These are phyloP conservation scores for Dromas ardeola DNA, from an alignment of 2,113 vertebrate genomes.

Conservation along the genomic window DNA sequence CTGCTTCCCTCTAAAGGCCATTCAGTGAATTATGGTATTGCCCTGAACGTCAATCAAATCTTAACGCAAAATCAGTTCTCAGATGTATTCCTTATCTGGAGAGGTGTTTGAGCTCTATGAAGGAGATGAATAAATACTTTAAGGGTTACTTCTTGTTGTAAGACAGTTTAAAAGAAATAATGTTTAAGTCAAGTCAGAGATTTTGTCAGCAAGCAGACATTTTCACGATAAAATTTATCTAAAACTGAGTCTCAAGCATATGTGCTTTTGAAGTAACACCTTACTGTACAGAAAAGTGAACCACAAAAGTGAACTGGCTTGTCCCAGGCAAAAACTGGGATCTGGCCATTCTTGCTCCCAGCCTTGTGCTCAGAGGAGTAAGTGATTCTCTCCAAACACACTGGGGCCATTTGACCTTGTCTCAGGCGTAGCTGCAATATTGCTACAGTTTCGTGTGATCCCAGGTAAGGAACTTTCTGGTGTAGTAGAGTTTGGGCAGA, in stretches of 20 bases:
- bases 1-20: constrained; percentile 69
- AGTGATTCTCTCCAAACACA: background rate
- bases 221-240: background rate
- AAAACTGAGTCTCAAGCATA: background rate
- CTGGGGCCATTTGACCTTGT: background rate
- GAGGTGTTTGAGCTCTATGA: background rate
- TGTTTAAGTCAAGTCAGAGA: background rate
- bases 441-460: background rate
- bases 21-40: background rate
- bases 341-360: background rate
- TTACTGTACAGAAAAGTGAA: background rate
- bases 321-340: background rate
- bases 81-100: background rate
- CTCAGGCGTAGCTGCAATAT: background rate
- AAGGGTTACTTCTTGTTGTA: background rate
- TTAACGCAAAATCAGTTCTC: background rate
- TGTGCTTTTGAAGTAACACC: background rate
- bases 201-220: background rate
- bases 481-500: background rate
- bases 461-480: background rate
- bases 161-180: background rate
- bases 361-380: background rate
- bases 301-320: background rate
- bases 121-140: background rate
- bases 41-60: background rate